Evolutionary conservation across 2,888 invertebrate species (phyloP), one percentile per base, ranked within the genome.

Genomic region (Shargacucullia verbasci): DNA sequence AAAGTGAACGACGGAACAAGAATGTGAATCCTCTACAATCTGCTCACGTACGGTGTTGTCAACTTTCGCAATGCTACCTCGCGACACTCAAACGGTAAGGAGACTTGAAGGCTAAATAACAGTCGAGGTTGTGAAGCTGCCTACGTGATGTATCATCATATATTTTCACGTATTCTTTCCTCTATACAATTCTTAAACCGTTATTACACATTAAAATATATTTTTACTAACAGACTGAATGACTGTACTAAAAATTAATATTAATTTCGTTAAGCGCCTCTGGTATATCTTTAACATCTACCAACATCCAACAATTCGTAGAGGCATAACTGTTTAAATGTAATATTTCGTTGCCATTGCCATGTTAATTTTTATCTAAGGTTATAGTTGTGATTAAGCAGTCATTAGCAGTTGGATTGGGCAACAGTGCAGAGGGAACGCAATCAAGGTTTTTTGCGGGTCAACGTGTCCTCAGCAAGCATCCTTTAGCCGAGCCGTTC

Each of bases 31-130:
- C 78, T 91, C 81, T 77, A 84, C 84, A 93, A 81, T 82, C 91
- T 71, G 65, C 82, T 87, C 93, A 93, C 93, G 93, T 92, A 87
- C 85, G 70, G 70, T 78, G 86, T 84, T 88, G 92, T 92, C 90
- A 89, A 92, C 92, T 94, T 94, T 94, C 92, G 93, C 90, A 94
- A 94, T 85, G 84, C 82, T 87, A 87, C 90, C 91, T 90, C 89
- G 86, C 86, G 84, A 83, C 86, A 82, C 85, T 87, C 87, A 82
- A 86, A 87, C 87, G 81, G 85, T 89, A 85, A 89, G 86, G 86
- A 84, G 83, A 83, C 87, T 83, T 76, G 91, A 92, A 92, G 92
- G 92, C 89, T 91, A 84, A 83, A 84, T 79, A 83, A 79, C 82
- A 81, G 76, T 76, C 84, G 82, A 84, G 84, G 84, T 77, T 85